Conservation (phyloP, 2,888 invertebrate genomes). For the Agonopterix subpropinquella region DNA sequence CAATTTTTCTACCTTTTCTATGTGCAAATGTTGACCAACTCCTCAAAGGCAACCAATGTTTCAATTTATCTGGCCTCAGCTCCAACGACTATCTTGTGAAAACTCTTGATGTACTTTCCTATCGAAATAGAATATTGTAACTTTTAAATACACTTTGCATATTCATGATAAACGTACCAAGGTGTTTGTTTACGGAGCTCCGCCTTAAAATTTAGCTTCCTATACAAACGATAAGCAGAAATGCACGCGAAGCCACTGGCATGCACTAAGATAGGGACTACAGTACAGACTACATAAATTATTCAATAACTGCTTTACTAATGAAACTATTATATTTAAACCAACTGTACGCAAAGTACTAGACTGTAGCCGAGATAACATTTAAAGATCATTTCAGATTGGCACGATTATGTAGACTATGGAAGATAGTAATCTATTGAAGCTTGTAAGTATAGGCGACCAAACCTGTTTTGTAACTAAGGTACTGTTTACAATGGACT, state of each 20-base stretch:
- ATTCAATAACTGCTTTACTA: too few relatives aligned
- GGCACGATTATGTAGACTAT: constrained; percentile 4
- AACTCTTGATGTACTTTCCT: too few relatives aligned
- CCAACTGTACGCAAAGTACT: not conserved
- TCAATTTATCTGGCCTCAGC: too few relatives aligned
- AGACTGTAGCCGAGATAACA: not conserved
- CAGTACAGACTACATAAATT: too few relatives aligned
- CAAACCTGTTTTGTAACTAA: not conserved
- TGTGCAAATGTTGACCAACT: too few relatives aligned
- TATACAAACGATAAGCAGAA: constrained; percentile 4
- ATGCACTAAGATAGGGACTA: too few relatives aligned
- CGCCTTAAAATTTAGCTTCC: constrained; percentile 8
- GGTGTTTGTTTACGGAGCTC: constrained; percentile 8
- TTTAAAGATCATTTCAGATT: constrained; percentile 7
- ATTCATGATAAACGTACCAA: not conserved
- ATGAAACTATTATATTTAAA: not conserved
- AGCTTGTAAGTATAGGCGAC: constrained; percentile 4
- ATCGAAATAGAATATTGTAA: too few relatives aligned
- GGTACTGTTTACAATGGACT: not conserved
- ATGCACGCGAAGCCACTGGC: constrained; percentile 2
- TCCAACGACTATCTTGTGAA: too few relatives aligned
- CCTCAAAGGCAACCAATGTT: too few relatives aligned
- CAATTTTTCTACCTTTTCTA: too few relatives aligned
- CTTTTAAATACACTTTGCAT: too few relatives aligned
- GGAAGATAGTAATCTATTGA: constrained; percentile 5